These are phyloP conservation scores for Orcinus orca DNA, from an alignment of 2,113 vertebrate genomes.

Conservation along the genomic window DNA sequence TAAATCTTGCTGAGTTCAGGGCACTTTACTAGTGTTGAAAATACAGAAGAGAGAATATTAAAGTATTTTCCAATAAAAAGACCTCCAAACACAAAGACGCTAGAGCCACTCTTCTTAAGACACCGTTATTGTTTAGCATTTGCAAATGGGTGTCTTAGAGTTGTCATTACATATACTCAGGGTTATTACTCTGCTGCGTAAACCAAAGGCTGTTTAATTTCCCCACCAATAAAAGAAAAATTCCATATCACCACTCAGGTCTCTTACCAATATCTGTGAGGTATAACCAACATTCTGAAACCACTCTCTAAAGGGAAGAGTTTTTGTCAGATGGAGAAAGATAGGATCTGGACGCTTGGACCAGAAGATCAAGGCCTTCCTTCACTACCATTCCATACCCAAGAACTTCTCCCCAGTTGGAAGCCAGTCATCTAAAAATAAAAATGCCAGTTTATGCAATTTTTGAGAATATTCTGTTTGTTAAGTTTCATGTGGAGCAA, in stretches of 20 bases:
- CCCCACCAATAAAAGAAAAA: not conserved
- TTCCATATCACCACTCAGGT: not conserved
- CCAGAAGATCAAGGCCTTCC: not conserved
- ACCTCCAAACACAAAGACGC: not conserved
- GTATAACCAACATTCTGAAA: not conserved
- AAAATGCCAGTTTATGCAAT: not conserved
- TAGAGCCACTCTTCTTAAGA: not conserved
- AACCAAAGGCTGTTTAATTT: conserved; percentile 5
- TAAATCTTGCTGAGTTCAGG: conserved; percentile 24
- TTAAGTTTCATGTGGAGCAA: not conserved
- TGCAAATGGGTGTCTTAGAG: not conserved
- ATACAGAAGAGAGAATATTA: not conserved
- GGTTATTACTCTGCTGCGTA: not conserved
- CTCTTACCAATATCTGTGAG: not conserved
- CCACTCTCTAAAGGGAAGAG: not conserved
- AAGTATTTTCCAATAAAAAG: conserved; percentile 19
- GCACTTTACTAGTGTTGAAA: not conserved
- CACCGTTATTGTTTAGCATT: not conserved
- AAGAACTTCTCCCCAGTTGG: not conserved
- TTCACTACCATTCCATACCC: not conserved
- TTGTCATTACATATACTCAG: not conserved
- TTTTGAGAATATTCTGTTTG: not conserved
- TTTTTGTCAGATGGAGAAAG: not conserved
- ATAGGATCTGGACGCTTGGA: not conserved
- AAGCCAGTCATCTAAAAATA: not conserved